Evolutionary conservation across 1,140 invertebrate species (phyloP).

Genomic region (Drosophila aff.): DNA sequence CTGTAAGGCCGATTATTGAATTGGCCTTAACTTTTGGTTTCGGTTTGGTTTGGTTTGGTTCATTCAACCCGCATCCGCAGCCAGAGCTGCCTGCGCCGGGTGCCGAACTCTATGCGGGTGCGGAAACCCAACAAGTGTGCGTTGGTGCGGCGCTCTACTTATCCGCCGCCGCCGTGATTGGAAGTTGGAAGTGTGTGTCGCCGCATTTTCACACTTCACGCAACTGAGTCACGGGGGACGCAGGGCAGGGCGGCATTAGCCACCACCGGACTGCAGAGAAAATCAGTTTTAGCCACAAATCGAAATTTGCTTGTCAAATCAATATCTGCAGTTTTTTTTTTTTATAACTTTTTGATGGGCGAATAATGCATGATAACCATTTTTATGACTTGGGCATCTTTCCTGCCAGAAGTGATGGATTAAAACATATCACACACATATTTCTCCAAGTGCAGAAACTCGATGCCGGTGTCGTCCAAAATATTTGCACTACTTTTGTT

Average conservation of each 20-base stretch:
- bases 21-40: slow-evolving; percentile 9
- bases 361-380: neutral
- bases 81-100: slow-evolving; percentile 14
- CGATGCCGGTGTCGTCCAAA: slow-evolving; percentile 44
- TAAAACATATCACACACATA: neutral
- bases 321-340: slow-evolving; percentile 1
- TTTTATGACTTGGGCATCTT: neutral
- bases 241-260: slow-evolving; percentile 8
- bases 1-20: slow-evolving; percentile 8
- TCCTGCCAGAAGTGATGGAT: neutral
- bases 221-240: slow-evolving; percentile 59
- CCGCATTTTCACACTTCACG: slow-evolving; percentile 67
- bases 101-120: slow-evolving; percentile 15
- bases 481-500: slow-evolving; percentile 45
- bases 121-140: slow-evolving; percentile 79
- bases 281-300: slow-evolving; percentile 1
- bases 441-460: slow-evolving; percentile 31
- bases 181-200: slow-evolving; percentile 44
- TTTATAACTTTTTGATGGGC: neutral
- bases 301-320: slow-evolving; percentile 1
- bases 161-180: slow-evolving; percentile 55
- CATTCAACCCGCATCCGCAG: slow-evolving; percentile 56
- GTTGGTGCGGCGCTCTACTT: slow-evolving; percentile 56
- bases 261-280: slow-evolving; percentile 11
- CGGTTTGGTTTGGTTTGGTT: neutral